A percentile compares a stretch with the other conserved stretches of the same genome.
Conservation (phyloP, 2,888 invertebrate genomes). For the Nudaria mundana region DNA sequence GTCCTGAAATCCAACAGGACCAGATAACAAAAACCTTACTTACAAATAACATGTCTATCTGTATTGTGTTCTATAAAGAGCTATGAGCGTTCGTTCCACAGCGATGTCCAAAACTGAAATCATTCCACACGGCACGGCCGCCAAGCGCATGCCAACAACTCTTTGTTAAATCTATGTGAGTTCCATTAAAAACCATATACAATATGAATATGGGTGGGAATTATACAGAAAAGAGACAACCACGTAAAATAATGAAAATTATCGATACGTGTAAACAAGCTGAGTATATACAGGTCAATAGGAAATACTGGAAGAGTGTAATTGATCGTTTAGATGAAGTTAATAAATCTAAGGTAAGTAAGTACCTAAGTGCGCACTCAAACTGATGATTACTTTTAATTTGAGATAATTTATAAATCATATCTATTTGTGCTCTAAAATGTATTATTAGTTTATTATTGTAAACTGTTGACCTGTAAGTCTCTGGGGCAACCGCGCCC, state of each 20-base stretch:
- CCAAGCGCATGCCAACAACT: constrained; percentile 15
- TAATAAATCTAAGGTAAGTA: constrained; percentile 40
- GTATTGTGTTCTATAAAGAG: constrained; percentile 14
- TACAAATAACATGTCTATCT: too few relatives aligned
- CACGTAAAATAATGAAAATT: constrained; percentile 51
- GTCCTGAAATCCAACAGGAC: too few relatives aligned
- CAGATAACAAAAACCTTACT: too few relatives aligned
- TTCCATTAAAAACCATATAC: constrained; percentile 13
- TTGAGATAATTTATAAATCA: too few relatives aligned
- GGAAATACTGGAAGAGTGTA: constrained; percentile 60
- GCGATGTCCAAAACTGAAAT: constrained; percentile 16
- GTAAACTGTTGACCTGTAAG: too few relatives aligned
- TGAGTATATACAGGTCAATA: constrained; percentile 53
- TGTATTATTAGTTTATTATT: too few relatives aligned
- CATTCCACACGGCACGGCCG: constrained; percentile 18
- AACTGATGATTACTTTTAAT: too few relatives aligned
- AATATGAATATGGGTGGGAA: constrained; percentile 20
- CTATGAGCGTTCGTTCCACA: constrained; percentile 22
- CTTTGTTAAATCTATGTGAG: constrained; percentile 38
- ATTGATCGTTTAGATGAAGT: constrained; percentile 45
- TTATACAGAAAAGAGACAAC: constrained; percentile 34
- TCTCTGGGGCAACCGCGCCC: too few relatives aligned
- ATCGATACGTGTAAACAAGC: constrained; percentile 52
- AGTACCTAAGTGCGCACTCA: neutral
- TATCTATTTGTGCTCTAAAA: too few relatives aligned